phyloP scores from a whole-genome alignment of 2,797 vertebrate genomes.

The Eptatretus atami region DNA sequence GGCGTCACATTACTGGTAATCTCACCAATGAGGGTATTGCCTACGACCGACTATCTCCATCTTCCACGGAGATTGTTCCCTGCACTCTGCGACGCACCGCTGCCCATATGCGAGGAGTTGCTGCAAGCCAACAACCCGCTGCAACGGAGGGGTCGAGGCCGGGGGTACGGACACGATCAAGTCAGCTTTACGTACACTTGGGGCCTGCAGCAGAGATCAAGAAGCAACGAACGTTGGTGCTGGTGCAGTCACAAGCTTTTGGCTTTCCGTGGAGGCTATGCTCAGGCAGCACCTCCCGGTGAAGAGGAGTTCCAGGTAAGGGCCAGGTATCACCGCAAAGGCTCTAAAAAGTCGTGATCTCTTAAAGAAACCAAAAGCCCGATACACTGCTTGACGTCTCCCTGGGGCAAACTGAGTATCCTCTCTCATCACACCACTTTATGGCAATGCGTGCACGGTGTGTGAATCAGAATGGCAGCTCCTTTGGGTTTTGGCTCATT shows the following conservation, averaged over 20 bases:
- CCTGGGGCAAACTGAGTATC: too few species aligned
- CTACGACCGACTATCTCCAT: slow-evolving; percentile 39
- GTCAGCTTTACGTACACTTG: not conserved
- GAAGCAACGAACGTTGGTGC: slow-evolving; percentile 1
- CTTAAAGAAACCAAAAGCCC: too few species aligned
- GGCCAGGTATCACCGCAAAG: too few species aligned
- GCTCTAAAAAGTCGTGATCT: too few species aligned
- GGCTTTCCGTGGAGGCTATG: slow-evolving; percentile 2
- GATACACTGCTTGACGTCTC: too few species aligned
- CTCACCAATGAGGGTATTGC: slow-evolving; percentile 54
- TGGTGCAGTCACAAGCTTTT: not conserved
- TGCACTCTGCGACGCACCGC: slow-evolving; percentile 40
- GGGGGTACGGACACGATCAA: not conserved
- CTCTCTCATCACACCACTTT: too few species aligned
- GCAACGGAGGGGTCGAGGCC: too few species aligned
- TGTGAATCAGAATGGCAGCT: too few species aligned
- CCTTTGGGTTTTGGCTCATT: too few species aligned
- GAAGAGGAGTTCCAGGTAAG: too few species aligned
- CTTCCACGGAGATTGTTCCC: slow-evolving; percentile 60
- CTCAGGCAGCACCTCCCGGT: not conserved
- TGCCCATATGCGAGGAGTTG: slow-evolving; percentile 14
- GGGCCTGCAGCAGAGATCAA: not conserved
- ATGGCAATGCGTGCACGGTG: too few species aligned
- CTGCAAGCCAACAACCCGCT: too few species aligned
- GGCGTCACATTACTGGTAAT: slow-evolving; percentile 88